Base-by-base conservation (phyloP, 2,797 vertebrate genomes). In the Pyrocephalus nanus region DNA sequence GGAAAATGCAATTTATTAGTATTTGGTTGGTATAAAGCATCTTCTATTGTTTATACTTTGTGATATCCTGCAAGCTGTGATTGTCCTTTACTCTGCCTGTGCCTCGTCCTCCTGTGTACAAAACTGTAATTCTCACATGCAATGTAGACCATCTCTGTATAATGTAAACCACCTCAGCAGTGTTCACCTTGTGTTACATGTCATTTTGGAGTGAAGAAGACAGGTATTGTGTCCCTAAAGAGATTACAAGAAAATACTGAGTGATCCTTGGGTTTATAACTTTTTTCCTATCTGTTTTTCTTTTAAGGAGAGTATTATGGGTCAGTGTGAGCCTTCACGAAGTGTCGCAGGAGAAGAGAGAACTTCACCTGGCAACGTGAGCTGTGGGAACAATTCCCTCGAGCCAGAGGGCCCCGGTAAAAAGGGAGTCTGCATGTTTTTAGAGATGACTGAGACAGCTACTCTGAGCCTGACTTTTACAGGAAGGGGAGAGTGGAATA, bases 321-420 rank as follows among this genome's bases (percentile, higher is more conserved):
- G 19, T 57, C 66, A 57, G 18, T 20, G 32, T 57, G 66, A 42
- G 15, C 50, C 61, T 34, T 74, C 58, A 57, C 50, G 32, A 87
- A 71, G 48, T 16, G 26, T 11, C 8, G 12, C 0, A 1, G 15
- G 16, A 21, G 36, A 78, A 36, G 50, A 71, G 26, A 22, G 26
- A 64, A n/a, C 36, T 57, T 78, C 58, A 13, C 27, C 55, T 36
- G 36, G 32, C 43, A 36, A 23, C 3, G 1, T 0, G 0, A 71
- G 36, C 30, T 65, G 36, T 43, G 32, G 58, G 32, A 87, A 23
- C 36, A 27, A 19, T 23, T 57, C 27, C 19, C 12, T 43, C 50
- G 51, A 72, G 32, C 45, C 50, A 48, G 36, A 48, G 36, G 34
- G 25, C 12, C 18, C 36, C 57, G 50, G 32, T 57, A 50, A 64